phyloP scores from a whole-genome alignment of 2,888 invertebrate species.

The Liopterus haemorrhoidalis region DNA sequence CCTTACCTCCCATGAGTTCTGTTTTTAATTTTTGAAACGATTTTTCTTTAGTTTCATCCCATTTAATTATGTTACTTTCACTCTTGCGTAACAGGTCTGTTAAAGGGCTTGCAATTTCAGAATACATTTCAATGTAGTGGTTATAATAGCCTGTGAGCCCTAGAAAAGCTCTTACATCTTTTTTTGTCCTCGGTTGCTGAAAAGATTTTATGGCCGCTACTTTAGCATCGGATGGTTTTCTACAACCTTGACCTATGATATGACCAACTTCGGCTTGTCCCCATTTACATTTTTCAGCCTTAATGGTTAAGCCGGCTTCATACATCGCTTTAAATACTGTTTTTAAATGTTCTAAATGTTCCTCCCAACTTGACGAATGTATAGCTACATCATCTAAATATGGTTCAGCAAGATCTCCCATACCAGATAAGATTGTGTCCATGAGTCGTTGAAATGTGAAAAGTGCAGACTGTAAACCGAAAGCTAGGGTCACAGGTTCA shows the following conservation, averaged over 20 bases:
- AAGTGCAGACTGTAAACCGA: conserved; percentile 6
- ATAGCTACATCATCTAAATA: conserved; percentile 6
- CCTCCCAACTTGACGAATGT: conserved; percentile 1
- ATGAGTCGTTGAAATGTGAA: conserved; percentile 6
- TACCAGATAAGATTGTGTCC: conserved; percentile 1
- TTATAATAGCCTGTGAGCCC: conserved; percentile 10
- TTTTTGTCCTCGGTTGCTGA: conserved; percentile 2
- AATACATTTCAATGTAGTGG: conserved; percentile 4
- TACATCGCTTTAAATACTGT: not conserved
- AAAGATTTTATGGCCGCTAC: conserved; percentile 2
- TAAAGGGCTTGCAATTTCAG: conserved; percentile 9
- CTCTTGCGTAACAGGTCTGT: conserved; percentile 5
- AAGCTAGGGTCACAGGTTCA: conserved; percentile 7
- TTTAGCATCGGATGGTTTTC: conserved; percentile 9
- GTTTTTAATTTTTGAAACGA: conserved; percentile 2
- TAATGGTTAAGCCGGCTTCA: conserved; percentile 6
- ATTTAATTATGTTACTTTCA: conserved; percentile 1
- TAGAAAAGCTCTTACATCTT: conserved; percentile 6
- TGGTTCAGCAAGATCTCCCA: conserved; percentile 5
- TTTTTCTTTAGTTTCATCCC: conserved; percentile 3
- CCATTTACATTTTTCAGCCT: conserved; percentile 12
- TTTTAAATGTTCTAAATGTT: conserved; percentile 2
- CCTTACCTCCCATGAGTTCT: conserved; percentile 2
- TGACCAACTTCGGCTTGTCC: conserved; percentile 3
- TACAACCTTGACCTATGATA: conserved; percentile 7